Conservation (phyloP, 2,888 invertebrate genomes). For the Carterocephalus palaemon region DNA sequence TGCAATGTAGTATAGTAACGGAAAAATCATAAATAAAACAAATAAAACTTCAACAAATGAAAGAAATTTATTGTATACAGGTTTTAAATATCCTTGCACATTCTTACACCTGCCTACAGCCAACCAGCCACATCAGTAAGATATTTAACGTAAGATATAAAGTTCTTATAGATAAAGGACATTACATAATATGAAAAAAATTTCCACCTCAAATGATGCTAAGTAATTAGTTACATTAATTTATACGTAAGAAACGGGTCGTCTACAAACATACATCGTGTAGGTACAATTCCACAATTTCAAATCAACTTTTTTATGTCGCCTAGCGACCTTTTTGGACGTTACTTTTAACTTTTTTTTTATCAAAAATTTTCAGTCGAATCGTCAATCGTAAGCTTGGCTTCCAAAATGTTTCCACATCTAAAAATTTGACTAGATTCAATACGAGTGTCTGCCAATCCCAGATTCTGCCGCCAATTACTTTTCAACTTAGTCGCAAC, state of each 20-base stretch:
- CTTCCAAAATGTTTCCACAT: slow-evolving; percentile 50
- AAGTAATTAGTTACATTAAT: slow-evolving; percentile 50
- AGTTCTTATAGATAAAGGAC: slow-evolving; percentile 72
- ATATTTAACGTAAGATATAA: slow-evolving; percentile 74
- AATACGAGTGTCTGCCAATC: slow-evolving; percentile 68
- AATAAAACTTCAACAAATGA: slow-evolving; percentile 73
- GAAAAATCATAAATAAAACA: slow-evolving; percentile 55
- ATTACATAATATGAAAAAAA: slow-evolving; percentile 70
- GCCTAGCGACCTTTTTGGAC: slow-evolving; percentile 73
- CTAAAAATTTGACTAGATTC: slow-evolving; percentile 77
- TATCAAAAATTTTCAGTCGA: slow-evolving; percentile 68
- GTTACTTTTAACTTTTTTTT: slow-evolving; percentile 52
- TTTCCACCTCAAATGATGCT: slow-evolving; percentile 57
- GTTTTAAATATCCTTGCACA: slow-evolving; percentile 77
- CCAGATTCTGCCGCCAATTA: slow-evolving; percentile 52
- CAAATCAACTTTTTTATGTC: slow-evolving; percentile 67
- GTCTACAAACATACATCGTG: slow-evolving; percentile 45
- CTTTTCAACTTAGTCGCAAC: slow-evolving; percentile 38
- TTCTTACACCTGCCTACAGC: slow-evolving; percentile 73
- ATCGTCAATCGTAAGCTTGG: slow-evolving; percentile 61
- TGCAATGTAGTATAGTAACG: no score
- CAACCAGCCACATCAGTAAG: slow-evolving; percentile 70
- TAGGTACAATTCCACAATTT: slow-evolving; percentile 75
- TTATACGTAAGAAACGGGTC: slow-evolving; percentile 54
- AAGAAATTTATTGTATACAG: slow-evolving; percentile 80